Evolutionary conservation across 2,113 vertebrate species (phyloP).

Genomic region (Nanorana parkeri): DNA sequence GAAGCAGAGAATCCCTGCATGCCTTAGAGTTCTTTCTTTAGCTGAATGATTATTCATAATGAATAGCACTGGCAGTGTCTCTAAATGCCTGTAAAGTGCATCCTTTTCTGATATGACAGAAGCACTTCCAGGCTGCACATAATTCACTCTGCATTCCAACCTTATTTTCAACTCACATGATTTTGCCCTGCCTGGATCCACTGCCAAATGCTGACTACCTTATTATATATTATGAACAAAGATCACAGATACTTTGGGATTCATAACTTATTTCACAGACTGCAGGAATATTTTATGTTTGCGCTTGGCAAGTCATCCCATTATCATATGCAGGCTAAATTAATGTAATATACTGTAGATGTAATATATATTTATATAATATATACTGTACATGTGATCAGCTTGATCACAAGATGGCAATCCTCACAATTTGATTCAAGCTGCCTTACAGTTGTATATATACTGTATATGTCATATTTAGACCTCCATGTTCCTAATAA

Average conservation of each 20-base stretch:
- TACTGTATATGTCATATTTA: too few relatives aligned
- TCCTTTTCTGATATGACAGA: conserved; percentile 28
- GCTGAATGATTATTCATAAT: conserved; percentile 49
- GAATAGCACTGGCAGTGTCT: conserved; percentile 31
- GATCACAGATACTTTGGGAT: neutral
- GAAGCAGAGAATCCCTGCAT: conserved; percentile 31
- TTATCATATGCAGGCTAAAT: neutral
- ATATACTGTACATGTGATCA: too few relatives aligned
- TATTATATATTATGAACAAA: neutral
- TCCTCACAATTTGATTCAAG: too few relatives aligned
- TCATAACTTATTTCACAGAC: neutral
- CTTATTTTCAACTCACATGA: conserved; percentile 26
- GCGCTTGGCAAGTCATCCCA: neutral
- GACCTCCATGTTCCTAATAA: too few relatives aligned
- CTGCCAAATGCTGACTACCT: conserved; percentile 19
- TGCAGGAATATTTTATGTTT: neutral
- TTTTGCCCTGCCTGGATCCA: neutral
- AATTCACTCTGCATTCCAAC: conserved; percentile 29
- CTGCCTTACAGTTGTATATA: too few relatives aligned
- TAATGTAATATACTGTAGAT: too few relatives aligned
- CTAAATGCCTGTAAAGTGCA: conserved; percentile 43
- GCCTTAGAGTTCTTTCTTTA: conserved; percentile 39
- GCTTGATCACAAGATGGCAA: too few relatives aligned
- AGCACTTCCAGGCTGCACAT: conserved; percentile 31
- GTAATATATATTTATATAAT: too few relatives aligned